Conservation (phyloP, 2,888 invertebrate species). For the Zootermopsis nevadensis region DNA sequence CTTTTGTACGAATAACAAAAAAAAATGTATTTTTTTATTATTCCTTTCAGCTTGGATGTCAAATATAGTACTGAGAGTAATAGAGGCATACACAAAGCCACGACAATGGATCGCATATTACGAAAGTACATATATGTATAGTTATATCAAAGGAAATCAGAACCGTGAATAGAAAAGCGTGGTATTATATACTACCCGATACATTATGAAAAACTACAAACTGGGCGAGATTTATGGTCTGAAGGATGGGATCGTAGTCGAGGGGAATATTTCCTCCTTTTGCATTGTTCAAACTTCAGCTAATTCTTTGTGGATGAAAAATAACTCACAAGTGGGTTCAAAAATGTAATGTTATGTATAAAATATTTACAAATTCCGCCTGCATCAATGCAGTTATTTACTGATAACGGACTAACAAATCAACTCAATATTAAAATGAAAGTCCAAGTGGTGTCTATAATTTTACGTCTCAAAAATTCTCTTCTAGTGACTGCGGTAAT, state of each 20-base stretch:
- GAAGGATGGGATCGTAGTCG: not conserved
- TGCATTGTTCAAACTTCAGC: not conserved
- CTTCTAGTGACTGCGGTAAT: too few relatives aligned
- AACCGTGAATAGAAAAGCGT: not conserved
- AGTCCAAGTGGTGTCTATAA: too few relatives aligned
- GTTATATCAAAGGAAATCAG: not conserved
- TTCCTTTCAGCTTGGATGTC: constrained; percentile 7
- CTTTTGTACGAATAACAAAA: constrained; percentile 20
- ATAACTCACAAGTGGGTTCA: too few relatives aligned
- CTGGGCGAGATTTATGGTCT: not conserved
- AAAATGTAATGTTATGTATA: too few relatives aligned
- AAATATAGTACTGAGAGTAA: not conserved
- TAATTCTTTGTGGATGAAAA: too few relatives aligned
- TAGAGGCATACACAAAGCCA: not conserved
- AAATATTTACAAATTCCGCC: too few relatives aligned
- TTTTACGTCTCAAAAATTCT: too few relatives aligned
- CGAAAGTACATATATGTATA: constrained; percentile 8
- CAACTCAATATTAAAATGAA: too few relatives aligned
- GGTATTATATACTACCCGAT: not conserved
- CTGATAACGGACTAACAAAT: too few relatives aligned
- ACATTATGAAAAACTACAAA: not conserved
- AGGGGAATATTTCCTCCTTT: not conserved
- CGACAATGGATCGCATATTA: constrained; percentile 25
- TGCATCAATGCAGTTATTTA: too few relatives aligned
- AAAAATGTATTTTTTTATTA: constrained; percentile 16